Percentiles rank a stretch among this genome's conserved stretches.
These are phyloP conservation scores for Seira musarum DNA, from an alignment of 2,888 invertebrate species.

Conservation along the genomic window DNA sequence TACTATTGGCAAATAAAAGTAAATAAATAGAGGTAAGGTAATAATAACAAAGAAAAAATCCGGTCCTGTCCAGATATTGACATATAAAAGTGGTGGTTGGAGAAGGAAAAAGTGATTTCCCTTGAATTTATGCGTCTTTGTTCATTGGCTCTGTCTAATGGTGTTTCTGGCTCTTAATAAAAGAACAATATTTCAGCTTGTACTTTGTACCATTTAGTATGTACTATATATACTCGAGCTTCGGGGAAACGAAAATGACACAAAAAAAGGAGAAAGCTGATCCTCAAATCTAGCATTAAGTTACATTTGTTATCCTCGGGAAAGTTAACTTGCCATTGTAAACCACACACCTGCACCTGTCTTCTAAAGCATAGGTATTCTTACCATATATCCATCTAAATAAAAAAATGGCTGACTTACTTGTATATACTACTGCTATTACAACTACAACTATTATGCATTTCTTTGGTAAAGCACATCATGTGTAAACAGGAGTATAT, in stretches of 20 bases:
- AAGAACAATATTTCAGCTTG: too few species aligned
- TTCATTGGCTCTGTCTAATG: background rate
- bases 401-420: too few species aligned
- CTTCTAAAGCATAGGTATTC: too few species aligned
- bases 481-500: background rate
- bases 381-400: too few species aligned
- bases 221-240: too few species aligned
- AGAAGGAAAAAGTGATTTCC: background rate
- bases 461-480: background rate
- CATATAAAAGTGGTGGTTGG: background rate
- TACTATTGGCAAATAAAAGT: background rate
- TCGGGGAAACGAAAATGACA: slow-evolving; percentile 11
- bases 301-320: slow-evolving; percentile 32
- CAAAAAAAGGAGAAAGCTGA: slow-evolving; percentile 39
- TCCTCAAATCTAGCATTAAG: slow-evolving; percentile 51
- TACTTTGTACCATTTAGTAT: too few species aligned
- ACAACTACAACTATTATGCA: background rate
- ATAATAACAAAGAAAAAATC: background rate
- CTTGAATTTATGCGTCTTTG: background rate
- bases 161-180: background rate
- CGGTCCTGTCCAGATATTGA: background rate
- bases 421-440: background rate
- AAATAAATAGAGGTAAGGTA: background rate
- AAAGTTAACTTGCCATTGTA: slow-evolving; percentile 18
- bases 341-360: too few species aligned